These are phyloP conservation scores for Antigone vipio DNA, from an alignment of 2,113 vertebrate genomes.

Conservation along the genomic window DNA sequence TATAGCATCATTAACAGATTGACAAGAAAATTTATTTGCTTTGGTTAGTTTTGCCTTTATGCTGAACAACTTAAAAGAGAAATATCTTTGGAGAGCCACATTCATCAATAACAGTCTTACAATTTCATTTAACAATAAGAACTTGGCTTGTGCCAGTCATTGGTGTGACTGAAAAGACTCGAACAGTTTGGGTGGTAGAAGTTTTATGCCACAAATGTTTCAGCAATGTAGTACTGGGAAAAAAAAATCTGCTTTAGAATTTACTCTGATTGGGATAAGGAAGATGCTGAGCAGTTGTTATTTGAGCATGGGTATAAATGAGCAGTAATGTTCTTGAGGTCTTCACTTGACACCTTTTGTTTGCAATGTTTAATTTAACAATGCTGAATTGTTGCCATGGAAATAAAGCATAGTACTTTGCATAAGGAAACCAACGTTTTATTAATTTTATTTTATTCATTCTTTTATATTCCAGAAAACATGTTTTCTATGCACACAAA, in stretches of 20 bases:
- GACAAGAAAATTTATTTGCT: background rate
- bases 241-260: background rate
- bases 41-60: background rate
- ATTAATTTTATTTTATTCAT: background rate
- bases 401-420: background rate
- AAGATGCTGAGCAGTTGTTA: background rate
- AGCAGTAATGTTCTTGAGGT: background rate
- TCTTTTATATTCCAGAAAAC: background rate
- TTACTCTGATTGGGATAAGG: background rate
- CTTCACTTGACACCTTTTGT: background rate
- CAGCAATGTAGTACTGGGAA: background rate
- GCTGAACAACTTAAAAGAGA: background rate
- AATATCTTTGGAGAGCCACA: background rate
- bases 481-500: background rate
- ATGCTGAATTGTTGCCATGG: background rate
- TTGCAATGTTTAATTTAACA: background rate
- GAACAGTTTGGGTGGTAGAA: background rate
- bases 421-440: background rate
- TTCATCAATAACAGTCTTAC: background rate
- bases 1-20: background rate
- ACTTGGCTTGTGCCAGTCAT: background rate
- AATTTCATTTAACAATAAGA: background rate
- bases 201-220: background rate
- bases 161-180: background rate
- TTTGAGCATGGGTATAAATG: background rate